Evolutionary conservation across 1,140 invertebrate genomes (phyloP).

Genomic region (Antheraea pernyi): DNA sequence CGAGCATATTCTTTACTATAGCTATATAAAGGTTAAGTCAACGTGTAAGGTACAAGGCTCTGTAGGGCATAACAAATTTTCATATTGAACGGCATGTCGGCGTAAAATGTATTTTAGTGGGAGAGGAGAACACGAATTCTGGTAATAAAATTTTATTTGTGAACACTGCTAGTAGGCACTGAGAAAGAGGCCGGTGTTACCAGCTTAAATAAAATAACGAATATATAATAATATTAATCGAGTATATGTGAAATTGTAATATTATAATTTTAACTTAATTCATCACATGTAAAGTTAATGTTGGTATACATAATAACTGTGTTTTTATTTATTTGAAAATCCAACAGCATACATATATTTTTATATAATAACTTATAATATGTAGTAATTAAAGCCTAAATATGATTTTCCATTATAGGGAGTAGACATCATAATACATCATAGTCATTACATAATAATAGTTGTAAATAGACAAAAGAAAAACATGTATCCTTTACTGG

Average conservation of each 20-base stretch:
- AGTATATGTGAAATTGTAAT: neutral
- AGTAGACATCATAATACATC: no score
- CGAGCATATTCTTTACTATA: neutral
- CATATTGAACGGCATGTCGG: constrained; percentile 16
- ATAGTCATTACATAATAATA: no score
- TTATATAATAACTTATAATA: no score
- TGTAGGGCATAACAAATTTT: constrained; percentile 26
- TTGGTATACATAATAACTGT: no score
- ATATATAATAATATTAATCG: neutral
- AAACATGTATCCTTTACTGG: no score
- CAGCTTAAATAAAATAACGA: neutral
- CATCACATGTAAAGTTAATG: no score
- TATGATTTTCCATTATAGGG: no score
- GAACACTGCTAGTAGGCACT: constrained; percentile 16
- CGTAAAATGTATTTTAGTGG: constrained; percentile 31
- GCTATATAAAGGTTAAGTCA: neutral
- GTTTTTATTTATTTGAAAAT: no score
- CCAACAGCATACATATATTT: no score
- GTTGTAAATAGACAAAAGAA: no score
- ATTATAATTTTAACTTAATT: neutral
- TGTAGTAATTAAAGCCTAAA: no score
- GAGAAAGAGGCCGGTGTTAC: neutral
- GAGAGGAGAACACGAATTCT: constrained; percentile 31
- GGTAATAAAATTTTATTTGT: constrained; percentile 39
- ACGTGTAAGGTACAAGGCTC: neutral